Evolutionary conservation across 2,797 vertebrate species (phyloP), one percentile per base, ranked within the genome.

Genomic region (Platyrinchus mystaceus): DNA sequence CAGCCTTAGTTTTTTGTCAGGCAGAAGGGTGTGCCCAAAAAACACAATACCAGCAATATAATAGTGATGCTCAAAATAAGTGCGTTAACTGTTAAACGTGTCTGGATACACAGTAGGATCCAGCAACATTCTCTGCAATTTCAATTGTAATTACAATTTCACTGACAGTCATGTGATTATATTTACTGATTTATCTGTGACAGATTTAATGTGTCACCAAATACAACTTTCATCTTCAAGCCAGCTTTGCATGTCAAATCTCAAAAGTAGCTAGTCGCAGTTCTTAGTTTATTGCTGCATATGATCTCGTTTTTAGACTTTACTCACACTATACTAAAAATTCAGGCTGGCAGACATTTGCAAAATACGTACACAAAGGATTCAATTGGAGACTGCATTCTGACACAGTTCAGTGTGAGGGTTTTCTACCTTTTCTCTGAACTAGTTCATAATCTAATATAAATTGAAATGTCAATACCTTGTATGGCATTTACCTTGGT

Each of bases 401-500:
- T 82, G 67, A 66, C 50, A 86, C 50, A 84, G 52, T 79, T 78
- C 69, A 36, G 8, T 64, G 36, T 63, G 21, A 24, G 2, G 4
- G 68, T 81, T 86, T 73, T 60, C 79, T 50, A 21, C 27, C 39
- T 84, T 74, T 86, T 46, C 55, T 92, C 69, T 75, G 32, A 60
- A 75, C 53, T 81, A 81, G n/a, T 77, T 93, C 62, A 71, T 84
- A 93, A 73, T 49, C 77, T 94, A 90, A 93, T 91, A 92, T 81
- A 91, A 95, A 96, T 86, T 90, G 91, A 95, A 92, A 94, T 96
- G 76, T 89, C 92, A 95, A 50, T 89, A 92, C 12, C 52, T 90
- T 66, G 41, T 84, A 67, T 92, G 89, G 93, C 70, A 96, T 96
- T 96, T 96, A 90, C 59, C 43, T 90, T 96, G 62, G 50, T 59